Conservation (phyloP, 2,888 invertebrate species). For the Oasisia sp. region DNA sequence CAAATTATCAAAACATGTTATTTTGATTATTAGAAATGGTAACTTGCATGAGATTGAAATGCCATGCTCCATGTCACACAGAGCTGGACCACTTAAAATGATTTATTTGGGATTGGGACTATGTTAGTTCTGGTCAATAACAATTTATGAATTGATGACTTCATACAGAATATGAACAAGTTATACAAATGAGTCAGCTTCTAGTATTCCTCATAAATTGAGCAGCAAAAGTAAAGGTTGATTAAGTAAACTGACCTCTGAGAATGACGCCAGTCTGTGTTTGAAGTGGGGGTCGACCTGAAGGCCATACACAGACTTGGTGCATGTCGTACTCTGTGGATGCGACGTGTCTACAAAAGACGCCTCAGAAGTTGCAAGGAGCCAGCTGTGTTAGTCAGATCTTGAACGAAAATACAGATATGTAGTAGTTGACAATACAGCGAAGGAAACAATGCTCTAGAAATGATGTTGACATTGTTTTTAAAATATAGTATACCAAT, state of each 20-base stretch:
- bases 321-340: conserved; percentile 68
- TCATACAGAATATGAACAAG: background rate
- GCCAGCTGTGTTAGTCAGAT: background rate
- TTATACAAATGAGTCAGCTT: background rate
- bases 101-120: too few species aligned
- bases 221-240: background rate
- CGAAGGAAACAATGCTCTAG: too few species aligned
- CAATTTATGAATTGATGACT: too few species aligned
- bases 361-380: background rate
- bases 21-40: too few species aligned
- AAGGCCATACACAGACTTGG: conserved; percentile 86
- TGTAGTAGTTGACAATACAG: too few species aligned
- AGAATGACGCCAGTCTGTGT: conserved; percentile 83
- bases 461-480: background rate
- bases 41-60: too few species aligned
- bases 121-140: too few species aligned
- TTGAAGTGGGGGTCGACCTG: conserved; percentile 82
- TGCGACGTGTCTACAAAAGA: conserved; percentile 75
- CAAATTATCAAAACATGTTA: too few species aligned
- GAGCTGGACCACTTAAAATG: too few species aligned
- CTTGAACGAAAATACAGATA: background rate
- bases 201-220: background rate
- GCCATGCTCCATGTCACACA: too few species aligned
- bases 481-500: background rate
- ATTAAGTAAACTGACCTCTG: conserved; percentile 49